phyloP scores from a whole-genome alignment of 2,113 vertebrate species.

The Xiphophorus hellerii region DNA sequence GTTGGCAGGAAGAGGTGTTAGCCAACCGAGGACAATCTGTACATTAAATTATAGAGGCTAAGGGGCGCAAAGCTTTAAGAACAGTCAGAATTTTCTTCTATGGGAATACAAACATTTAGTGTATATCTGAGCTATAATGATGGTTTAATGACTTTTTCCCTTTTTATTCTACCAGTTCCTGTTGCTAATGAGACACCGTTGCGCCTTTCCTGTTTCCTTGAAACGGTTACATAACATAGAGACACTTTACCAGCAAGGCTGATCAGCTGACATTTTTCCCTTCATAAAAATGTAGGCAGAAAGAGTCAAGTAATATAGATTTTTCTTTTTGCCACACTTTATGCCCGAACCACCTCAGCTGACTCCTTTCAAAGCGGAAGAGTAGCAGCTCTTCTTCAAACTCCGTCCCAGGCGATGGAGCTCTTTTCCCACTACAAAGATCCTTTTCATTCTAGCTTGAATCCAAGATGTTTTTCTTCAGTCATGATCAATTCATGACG shows the following conservation, averaged over 20 bases:
- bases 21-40: conserved; percentile 2
- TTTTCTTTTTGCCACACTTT: background rate
- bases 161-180: conserved; percentile 55
- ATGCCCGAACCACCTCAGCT: background rate
- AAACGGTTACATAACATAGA: conserved; percentile 31
- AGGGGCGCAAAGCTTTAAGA: background rate
- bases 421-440: background rate
- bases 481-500: background rate
- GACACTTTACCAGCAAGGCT: background rate
- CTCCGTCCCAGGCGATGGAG: background rate
- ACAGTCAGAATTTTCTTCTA: background rate
- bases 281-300: background rate
- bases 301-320: no score
- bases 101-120: conserved; percentile 1
- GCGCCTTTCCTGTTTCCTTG: conserved; percentile 12
- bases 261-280: background rate
- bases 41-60: background rate
- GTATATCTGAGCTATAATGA: conserved; percentile 9
- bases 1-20: conserved; percentile 28
- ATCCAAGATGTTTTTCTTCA: background rate
- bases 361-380: no score
- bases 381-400: background rate
- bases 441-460: background rate
- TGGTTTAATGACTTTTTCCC: conserved; percentile 33
- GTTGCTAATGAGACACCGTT: conserved; percentile 19